Base-by-base conservation (phyloP, 2,797 vertebrate genomes). In the Argya squamiceps region DNA sequence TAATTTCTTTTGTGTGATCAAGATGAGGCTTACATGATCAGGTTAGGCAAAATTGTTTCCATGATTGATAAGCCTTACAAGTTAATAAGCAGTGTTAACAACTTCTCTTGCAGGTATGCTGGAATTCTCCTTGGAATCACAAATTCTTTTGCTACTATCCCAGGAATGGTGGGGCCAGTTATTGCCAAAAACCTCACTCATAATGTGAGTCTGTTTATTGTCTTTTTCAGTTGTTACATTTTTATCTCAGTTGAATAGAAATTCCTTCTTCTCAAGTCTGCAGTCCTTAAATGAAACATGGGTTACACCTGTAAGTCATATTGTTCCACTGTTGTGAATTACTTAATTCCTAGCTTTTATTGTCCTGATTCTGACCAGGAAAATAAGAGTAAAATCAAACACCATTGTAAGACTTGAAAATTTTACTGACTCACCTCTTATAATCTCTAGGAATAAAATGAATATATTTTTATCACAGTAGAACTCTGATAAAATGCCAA, bases 101-200 rank as follows among this genome's bases (percentile, higher is more conserved):
- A 93, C 92, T 89, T 97, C 24, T 84, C 73, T 88, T 96, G 19
- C 84, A 99, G 99, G 39, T 99, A 99, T 95, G 99, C 99, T 62
- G 99, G 99, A 34, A 99, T 99, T 93, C 98, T 99, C 56, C 98
- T 99, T 93, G 99, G 99, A 89, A 99, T 99, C 97, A 99, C 99
- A 96, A 99, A 99, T 97, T 98, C 99, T n/a, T 99, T 99, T 97
- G 99, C 98, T 77, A 99, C 99, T 65, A 99, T 99, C 76, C 99
- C 99, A 65, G 99, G 99, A 85, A 99, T 99, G 99, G 98, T 99
- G 84, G 99, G 99, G 55, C 99, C 99, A 43, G 98, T 99, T 94
- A 98, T 99, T 90, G 99, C 98, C 52, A 98, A 98, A 97, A 97
- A 81, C 41, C 98, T 99, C 75, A 99, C 99, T 78, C 98, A 96